Percentiles rank a stretch among this genome's conserved stretches.
Evolutionary conservation across 2,797 vertebrate genomes (phyloP).

Genomic region (Sciaenops ocellatus): DNA sequence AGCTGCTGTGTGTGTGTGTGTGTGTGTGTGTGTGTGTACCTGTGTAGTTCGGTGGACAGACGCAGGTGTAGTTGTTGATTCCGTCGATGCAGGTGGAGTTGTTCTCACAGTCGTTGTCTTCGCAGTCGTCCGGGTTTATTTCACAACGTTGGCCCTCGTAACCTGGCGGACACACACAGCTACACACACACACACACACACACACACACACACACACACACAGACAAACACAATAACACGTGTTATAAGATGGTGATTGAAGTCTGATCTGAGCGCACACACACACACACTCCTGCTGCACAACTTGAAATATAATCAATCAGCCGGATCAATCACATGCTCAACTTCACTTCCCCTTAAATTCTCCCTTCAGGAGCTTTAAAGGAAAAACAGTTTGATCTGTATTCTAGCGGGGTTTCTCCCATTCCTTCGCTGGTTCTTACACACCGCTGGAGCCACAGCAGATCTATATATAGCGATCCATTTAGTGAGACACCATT

Average conservation of each 20-base stretch:
- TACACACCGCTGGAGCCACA: slow-evolving; percentile 22
- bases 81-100: slow-evolving; percentile 96
- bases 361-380: slow-evolving; percentile 20
- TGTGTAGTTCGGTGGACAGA: slow-evolving; percentile 93
- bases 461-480: slow-evolving; percentile 50
- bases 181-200: slow-evolving; percentile 68
- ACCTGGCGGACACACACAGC: slow-evolving; percentile 93
- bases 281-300: slow-evolving; percentile 22
- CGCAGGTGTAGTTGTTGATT: slow-evolving; percentile 95
- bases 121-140: slow-evolving; percentile 95
- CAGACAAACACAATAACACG: slow-evolving; percentile 20
- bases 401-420: slow-evolving; percentile 12
- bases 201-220: slow-evolving; percentile 41
- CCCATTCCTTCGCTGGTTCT: slow-evolving; percentile 6
- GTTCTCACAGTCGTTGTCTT: slow-evolving; percentile 98
- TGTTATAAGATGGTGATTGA: too few species aligned
- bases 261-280: neutral
- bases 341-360: slow-evolving; percentile 33
- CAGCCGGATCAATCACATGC: slow-evolving; percentile 42
- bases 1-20: slow-evolving; percentile 53
- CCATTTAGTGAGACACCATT: slow-evolving; percentile 37
- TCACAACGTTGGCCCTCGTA: slow-evolving; percentile 95
- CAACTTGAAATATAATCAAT: slow-evolving; percentile 55
- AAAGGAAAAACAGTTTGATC: slow-evolving; percentile 32
- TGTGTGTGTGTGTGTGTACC: slow-evolving; percentile 73